phyloP scores from a whole-genome alignment of 92 coral and sea anemone species.

The Phenganax subtilis region DNA sequence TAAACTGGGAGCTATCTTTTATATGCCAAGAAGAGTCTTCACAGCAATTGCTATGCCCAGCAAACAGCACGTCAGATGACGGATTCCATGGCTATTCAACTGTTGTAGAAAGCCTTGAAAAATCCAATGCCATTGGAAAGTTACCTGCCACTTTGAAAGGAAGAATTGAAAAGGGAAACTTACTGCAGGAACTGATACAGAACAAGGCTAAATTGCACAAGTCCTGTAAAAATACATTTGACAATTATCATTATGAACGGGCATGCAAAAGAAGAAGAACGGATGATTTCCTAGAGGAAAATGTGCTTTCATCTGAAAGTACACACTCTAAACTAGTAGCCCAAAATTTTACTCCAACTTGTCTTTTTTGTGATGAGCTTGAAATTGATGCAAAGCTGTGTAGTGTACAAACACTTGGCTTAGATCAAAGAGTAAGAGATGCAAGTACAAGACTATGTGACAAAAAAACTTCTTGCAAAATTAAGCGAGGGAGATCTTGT shows the following conservation, averaged over 20 bases:
- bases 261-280: not conserved
- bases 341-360: conserved; percentile 18
- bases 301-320: not conserved
- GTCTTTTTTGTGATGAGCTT: conserved; percentile 5
- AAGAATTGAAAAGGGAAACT: no score
- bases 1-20: conserved; percentile 13
- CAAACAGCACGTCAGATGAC: not conserved
- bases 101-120: not conserved
- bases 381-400: not conserved
- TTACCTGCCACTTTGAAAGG: no score
- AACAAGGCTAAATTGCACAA: no score
- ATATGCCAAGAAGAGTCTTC: conserved; percentile 12
- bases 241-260: no score
- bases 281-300: not conserved
- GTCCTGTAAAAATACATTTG: no score
- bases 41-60: not conserved
- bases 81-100: not conserved
- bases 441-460: conserved; percentile 8
- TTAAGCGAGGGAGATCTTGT: conserved; percentile 25
- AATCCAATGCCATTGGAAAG: not conserved
- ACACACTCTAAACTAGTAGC: conserved; percentile 11
- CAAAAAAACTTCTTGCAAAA: conserved; percentile 16
- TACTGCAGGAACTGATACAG: no score
- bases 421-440: conserved; percentile 19
- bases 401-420: conserved; percentile 10